phyloP scores from a whole-genome alignment of 2,888 invertebrate species.

The Caenorhabditis macrosperma region DNA sequence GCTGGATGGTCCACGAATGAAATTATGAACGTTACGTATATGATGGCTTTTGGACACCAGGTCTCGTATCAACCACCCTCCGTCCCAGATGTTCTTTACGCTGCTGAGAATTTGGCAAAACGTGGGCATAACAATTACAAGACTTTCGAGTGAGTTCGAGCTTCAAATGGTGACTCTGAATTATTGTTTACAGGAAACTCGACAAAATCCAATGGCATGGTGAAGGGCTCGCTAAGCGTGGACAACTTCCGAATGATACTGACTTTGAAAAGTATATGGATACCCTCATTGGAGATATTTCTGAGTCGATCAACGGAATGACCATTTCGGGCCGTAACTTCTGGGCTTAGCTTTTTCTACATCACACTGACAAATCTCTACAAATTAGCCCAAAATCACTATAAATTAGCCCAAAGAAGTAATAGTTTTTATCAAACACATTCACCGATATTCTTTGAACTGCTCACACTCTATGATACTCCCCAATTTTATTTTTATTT shows the following conservation, averaged over 20 bases:
- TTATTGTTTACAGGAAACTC: not conserved
- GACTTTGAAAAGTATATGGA: no score
- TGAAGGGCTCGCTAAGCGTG: not conserved
- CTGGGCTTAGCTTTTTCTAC: conserved; percentile 30
- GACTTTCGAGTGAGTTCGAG: conserved; percentile 39
- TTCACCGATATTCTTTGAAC: no score
- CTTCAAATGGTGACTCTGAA: not conserved
- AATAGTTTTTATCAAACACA: no score
- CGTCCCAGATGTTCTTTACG: conserved; percentile 53
- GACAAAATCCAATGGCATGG: not conserved
- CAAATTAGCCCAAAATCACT: no score
- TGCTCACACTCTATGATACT: no score
- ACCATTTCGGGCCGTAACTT: conserved; percentile 14
- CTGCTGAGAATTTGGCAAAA: conserved; percentile 62
- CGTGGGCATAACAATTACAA: conserved; percentile 59
- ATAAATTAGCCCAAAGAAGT: no score
- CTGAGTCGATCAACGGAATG: not conserved
- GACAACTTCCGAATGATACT: not conserved
- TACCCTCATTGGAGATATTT: not conserved
- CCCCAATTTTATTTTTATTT: no score
- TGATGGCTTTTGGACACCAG: conserved; percentile 51
- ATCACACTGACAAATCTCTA: no score
- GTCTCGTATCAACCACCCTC: conserved; percentile 42
- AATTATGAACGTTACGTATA: conserved; percentile 47
- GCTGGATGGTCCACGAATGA: conserved; percentile 42